Evolutionary conservation across 2,113 vertebrate genomes (phyloP).

Genomic region (Daubentonia madagascariensis): DNA sequence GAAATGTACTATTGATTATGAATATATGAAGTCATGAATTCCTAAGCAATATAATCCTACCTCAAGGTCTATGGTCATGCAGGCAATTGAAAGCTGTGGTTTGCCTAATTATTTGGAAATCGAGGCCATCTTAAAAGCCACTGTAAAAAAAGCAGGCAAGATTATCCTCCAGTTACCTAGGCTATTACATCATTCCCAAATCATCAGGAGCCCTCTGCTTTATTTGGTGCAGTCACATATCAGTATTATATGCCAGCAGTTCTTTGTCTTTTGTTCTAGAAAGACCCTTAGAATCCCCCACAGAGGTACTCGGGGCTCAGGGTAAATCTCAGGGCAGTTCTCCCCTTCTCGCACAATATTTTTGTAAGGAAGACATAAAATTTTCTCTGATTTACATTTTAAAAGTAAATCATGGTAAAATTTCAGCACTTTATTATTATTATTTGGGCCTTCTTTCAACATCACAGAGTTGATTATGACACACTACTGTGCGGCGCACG

Average conservation of each 20-base stretch:
- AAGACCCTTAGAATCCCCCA: background rate
- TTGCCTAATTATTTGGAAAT: constrained; percentile 14
- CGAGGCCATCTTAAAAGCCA: background rate
- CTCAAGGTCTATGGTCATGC: background rate
- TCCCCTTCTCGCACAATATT: background rate
- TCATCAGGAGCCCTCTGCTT: background rate
- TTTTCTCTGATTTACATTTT: background rate
- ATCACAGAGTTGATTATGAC: background rate
- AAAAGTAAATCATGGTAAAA: background rate
- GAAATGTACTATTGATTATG: background rate
- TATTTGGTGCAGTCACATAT: background rate
- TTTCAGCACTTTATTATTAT: background rate
- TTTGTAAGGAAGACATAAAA: background rate
- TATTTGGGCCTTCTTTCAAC: background rate
- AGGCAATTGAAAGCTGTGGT: background rate
- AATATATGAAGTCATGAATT: background rate
- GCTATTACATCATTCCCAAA: background rate
- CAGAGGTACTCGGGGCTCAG: background rate
- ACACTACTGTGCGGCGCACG: accelerated
- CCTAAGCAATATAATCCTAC: background rate
- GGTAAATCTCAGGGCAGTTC: background rate
- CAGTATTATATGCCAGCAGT: background rate
- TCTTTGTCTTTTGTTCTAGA: background rate
- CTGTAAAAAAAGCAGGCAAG: background rate
- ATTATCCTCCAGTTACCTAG: background rate